phyloP scores from a whole-genome alignment of 2,888 invertebrate species.

The Catocala sponsa region DNA sequence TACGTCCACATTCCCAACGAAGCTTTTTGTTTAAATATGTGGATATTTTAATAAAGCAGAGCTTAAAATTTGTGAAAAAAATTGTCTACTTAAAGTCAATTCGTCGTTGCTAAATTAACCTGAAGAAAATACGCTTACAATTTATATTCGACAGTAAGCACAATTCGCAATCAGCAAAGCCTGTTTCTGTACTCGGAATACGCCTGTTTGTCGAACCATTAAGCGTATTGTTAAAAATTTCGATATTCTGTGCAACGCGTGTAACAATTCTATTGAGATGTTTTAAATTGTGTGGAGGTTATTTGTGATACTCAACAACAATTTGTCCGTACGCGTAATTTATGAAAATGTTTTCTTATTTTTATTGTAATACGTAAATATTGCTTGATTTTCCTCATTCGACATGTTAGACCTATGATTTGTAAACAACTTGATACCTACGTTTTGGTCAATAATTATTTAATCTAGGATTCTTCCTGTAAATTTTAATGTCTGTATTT shows the following conservation, averaged over 20 bases:
- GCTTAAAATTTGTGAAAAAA: slow-evolving; percentile 59
- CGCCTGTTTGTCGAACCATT: slow-evolving; percentile 69
- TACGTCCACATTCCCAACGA: slow-evolving; percentile 31
- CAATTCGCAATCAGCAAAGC: slow-evolving; percentile 84
- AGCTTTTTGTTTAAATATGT: slow-evolving; percentile 38
- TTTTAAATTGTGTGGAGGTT: slow-evolving; percentile 34
- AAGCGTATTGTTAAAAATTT: slow-evolving; percentile 62
- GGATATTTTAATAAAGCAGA: slow-evolving; percentile 48
- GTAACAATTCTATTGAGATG: slow-evolving; percentile 38
- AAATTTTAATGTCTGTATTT: not conserved
- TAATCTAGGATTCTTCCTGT: not conserved
- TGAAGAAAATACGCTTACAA: slow-evolving; percentile 75
- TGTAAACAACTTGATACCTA: not conserved
- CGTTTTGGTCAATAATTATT: not conserved
- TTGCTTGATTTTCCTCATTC: slow-evolving; percentile 29
- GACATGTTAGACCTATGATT: not conserved
- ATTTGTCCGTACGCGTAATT: slow-evolving; percentile 18
- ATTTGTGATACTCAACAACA: slow-evolving; percentile 23
- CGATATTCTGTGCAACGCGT: slow-evolving; percentile 41
- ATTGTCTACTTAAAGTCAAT: slow-evolving; percentile 69
- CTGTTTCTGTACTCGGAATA: slow-evolving; percentile 67
- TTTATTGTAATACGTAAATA: slow-evolving; percentile 25
- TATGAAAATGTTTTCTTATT: slow-evolving; percentile 30
- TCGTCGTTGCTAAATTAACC: slow-evolving; percentile 71
- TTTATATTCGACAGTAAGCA: slow-evolving; percentile 80